Base-by-base conservation (phyloP, 2,113 vertebrate species). In the Morone chrysops region DNA sequence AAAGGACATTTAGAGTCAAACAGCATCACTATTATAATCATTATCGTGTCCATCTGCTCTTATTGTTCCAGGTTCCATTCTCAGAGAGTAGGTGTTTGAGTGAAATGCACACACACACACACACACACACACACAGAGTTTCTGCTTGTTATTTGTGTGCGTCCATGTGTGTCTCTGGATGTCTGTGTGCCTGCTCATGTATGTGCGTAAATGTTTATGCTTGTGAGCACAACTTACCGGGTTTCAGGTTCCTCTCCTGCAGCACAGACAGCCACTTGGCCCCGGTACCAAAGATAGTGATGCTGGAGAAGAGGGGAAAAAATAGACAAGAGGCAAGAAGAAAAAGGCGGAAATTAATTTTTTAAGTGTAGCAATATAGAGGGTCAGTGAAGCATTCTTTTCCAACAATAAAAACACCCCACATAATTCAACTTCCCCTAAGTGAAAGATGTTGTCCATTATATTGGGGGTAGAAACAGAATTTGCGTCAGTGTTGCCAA, bases 221-320 rank as follows among this genome's bases (percentile, higher is more conserved):
- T 9, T 51, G 38, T 10, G n/a, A 70, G 40, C 38, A 70, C 68
- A 43, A 86, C 96, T 97, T 93, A 99, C 98, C 94, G 36, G 98
- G 98, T 86, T 96, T 97, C 69, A 99, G 88, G 75, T 96, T 95
- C 69, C 93, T 96, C 94, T 99, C 97, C 87, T 99, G 96, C 17
- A 99, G 93, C 76, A 99, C 97, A 3, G 98, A 82, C 88, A 99
- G 92, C 98, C 98, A 99, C 93, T 99, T 99, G 18, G 98, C 97
- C 9, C 98, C 97, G 0, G 97, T 99, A 38, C 97, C 98, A 53
- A 99, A 96, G 86, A 99, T 95, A 43, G 97, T 99, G 94, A 99
- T 98, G 80, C 98, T 99, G 87, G 43, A 80, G n/a, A 72, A 80
- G 11, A 74, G 11, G 14, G 16, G 14, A 51, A 76, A 56, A 72